Conservation (phyloP, 1,140 invertebrate genomes). For the Danaus plexippus region DNA sequence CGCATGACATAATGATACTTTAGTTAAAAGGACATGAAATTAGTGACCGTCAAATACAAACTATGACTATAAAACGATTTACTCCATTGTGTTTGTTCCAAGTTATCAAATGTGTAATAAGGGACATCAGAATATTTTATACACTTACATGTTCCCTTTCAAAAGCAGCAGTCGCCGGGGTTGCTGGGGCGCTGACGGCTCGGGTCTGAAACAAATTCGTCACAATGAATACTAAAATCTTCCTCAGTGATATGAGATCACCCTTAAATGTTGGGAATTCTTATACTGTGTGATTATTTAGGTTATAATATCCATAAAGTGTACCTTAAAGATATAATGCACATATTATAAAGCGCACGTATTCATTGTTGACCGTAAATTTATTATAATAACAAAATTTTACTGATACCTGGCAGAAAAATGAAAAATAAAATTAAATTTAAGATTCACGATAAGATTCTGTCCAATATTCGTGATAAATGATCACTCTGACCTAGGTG, state of each 20-base stretch:
- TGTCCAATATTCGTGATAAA: constrained; percentile 51
- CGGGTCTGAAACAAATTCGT: constrained; percentile 56
- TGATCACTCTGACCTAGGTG: constrained; percentile 39
- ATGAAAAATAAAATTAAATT: constrained; percentile 2
- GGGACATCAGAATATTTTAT: constrained; percentile 1
- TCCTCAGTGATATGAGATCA: too few species aligned
- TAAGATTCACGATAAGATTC: constrained; percentile 4
- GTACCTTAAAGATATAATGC: background rate
- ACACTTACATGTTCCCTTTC: constrained; percentile 49
- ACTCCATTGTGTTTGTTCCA: too few species aligned
- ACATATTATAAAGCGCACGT: background rate
- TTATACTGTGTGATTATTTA: too few species aligned
- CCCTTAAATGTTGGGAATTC: too few species aligned
- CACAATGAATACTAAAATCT: background rate
- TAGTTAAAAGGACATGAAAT: too few species aligned
- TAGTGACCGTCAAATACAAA: too few species aligned
- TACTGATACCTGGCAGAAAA: background rate
- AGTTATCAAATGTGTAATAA: background rate
- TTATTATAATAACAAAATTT: background rate
- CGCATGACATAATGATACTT: too few species aligned
- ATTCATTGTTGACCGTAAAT: background rate
- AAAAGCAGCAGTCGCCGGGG: constrained; percentile 49
- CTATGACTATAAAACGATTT: too few species aligned
- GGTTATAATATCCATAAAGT: background rate
- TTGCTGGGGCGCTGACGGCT: constrained; percentile 66